Evolutionary conservation across 2,888 invertebrate species (phyloP).

Genomic region (Cactoblastis cactorum): DNA sequence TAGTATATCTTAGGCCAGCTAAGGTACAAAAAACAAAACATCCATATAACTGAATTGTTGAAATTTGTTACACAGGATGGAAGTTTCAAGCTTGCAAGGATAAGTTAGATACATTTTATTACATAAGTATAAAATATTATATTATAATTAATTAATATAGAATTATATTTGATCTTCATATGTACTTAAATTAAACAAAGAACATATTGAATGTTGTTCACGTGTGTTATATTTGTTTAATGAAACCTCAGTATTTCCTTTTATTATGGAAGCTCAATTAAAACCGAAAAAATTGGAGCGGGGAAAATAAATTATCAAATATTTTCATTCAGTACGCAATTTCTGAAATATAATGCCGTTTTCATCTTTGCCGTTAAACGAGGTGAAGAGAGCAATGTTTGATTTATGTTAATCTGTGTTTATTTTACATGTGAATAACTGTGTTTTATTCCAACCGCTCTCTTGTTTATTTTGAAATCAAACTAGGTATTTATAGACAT

Average conservation of each 20-base stretch:
- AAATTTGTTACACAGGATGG: background rate
- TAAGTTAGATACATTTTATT: too few relatives aligned
- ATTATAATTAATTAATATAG: too few relatives aligned
- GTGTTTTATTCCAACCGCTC: background rate
- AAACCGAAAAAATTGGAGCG: background rate
- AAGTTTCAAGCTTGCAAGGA: too few relatives aligned
- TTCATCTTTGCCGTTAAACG: background rate
- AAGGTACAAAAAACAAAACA: background rate
- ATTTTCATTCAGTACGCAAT: background rate
- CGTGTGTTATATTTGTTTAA: background rate
- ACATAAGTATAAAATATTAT: too few relatives aligned
- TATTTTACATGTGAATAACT: background rate
- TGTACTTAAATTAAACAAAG: too few relatives aligned
- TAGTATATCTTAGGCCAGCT: background rate
- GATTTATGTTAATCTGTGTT: conserved; percentile 7
- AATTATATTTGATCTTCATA: too few relatives aligned
- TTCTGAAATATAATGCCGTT: background rate
- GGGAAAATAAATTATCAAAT: background rate
- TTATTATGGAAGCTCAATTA: background rate
- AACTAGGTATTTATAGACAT: background rate
- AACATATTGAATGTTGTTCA: too few relatives aligned
- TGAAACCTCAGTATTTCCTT: background rate
- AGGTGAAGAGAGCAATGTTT: background rate
- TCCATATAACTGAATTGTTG: background rate
- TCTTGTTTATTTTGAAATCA: conserved; percentile 1